Evolutionary conservation across 2,888 invertebrate species (phyloP).

Genomic region (Diloba caeruleocephala): DNA sequence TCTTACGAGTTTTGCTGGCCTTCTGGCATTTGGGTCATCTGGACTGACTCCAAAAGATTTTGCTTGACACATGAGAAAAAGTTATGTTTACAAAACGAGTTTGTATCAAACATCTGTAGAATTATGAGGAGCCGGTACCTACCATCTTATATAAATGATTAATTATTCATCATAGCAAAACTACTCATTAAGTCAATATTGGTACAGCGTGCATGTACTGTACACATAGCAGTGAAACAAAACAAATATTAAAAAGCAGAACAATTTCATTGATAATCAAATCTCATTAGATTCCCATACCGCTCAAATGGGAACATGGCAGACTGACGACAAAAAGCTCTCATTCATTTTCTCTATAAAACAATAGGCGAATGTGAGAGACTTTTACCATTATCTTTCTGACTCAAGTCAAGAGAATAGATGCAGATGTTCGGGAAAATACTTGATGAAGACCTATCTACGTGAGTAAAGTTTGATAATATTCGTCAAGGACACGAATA

Average conservation of each 20-base stretch:
- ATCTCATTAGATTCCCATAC: constrained; percentile 28
- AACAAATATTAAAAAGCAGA: constrained; percentile 4
- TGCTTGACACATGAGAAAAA: constrained; percentile 67
- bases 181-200: too few relatives aligned
- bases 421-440: constrained; percentile 25
- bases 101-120: constrained; percentile 11
- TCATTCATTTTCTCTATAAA: constrained; percentile 49
- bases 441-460: constrained; percentile 6
- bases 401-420: constrained; percentile 53
- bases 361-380: constrained; percentile 71
- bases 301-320: constrained; percentile 15
- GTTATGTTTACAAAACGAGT: constrained; percentile 63
- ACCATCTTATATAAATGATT: too few relatives aligned
- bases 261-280: constrained; percentile 27
- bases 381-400: constrained; percentile 61
- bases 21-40: constrained; percentile 81
- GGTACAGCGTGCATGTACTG: too few relatives aligned
- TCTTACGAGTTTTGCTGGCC: constrained; percentile 67
- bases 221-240: not conserved
- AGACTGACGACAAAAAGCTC: constrained; percentile 41
- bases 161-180: too few relatives aligned
- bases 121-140: not conserved
- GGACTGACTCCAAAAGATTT: constrained; percentile 81
- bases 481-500: constrained; percentile 1
- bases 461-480: constrained; percentile 3